phyloP scores from a whole-genome alignment of 2,888 invertebrate genomes.

The Brachynemurus nebulosus region DNA sequence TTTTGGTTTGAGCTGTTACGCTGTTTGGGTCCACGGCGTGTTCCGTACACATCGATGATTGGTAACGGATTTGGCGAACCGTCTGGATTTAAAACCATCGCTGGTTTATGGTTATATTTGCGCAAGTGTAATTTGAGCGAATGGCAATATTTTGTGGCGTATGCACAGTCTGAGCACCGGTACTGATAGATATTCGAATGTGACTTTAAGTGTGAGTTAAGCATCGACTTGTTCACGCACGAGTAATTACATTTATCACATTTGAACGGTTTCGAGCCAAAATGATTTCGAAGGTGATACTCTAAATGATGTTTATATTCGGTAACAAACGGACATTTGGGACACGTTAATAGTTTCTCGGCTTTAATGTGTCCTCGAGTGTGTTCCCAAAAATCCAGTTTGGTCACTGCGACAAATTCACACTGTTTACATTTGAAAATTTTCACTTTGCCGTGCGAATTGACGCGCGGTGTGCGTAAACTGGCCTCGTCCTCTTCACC shows the following conservation, averaged over 20 bases:
- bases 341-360: constrained; percentile 82
- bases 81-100: constrained; percentile 77
- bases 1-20: constrained; percentile 23
- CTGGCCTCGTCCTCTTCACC: constrained; percentile 43
- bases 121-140: constrained; percentile 88
- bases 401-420: constrained; percentile 68
- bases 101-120: constrained; percentile 83
- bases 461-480: constrained; percentile 47
- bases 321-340: constrained; percentile 92
- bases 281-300: constrained; percentile 91
- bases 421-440: constrained; percentile 90
- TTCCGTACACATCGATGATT: constrained; percentile 84
- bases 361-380: constrained; percentile 79
- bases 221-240: constrained; percentile 98
- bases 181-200: constrained; percentile 89
- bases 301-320: constrained; percentile 98
- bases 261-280: constrained; percentile 89
- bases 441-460: constrained; percentile 73
- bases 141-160: constrained; percentile 97
- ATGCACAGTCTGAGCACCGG: constrained; percentile 83
- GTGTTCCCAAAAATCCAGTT: constrained; percentile 90
- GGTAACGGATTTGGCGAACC: constrained; percentile 78
- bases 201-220: constrained; percentile 94
- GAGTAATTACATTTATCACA: constrained; percentile 79
- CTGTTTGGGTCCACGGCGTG: constrained; percentile 72